Base-by-base conservation (phyloP, 2,888 invertebrate genomes). In the Synergus laeviventris region DNA sequence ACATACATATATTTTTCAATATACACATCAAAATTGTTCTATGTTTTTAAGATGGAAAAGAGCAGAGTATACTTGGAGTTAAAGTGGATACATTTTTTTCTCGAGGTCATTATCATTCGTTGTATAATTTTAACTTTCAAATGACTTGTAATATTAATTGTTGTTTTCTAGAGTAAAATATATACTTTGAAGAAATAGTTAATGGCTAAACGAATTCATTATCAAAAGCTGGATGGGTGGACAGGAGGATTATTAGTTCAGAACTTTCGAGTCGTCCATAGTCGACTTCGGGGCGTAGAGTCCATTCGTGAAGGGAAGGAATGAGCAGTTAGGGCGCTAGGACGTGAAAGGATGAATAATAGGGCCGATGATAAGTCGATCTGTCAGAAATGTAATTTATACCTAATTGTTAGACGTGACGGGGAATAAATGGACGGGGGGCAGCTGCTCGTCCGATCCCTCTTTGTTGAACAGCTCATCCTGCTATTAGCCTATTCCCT, bases 381-480 rank as follows among this genome's bases (percentile, higher is more conserved):
- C 82, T 81, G 82, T 81, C 81, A 82, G 81, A 82, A 78, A 61
- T 82, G 81, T 81, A 81, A 82, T 82, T 82, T 82, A 82, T 82
- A 82, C 82, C 81, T 82, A 82, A 82, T 82, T 82, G 82, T 82
- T 81, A 80, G 79, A 78, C 78, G 79, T 82, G 81, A 81, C 79
- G 81, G 76, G 77, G 78, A 81, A 82, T 82, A 81, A 82, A 82
- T 82, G 81, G 81, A 79, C 74, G 56, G 54, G 76, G 73, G 75
- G 81, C 81, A 82, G 81, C 81, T 81, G 81, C 74, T 74, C 61
- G 77, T 70, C 77, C 59, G 21, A 18, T 56, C 21, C 9, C 21
- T 18, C 56, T 56, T 21, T 12, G 56, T 21, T 21, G 45, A 45
- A 45, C 45, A 45, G 16, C 45, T 8, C 49, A 75, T 42, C 70